Evolutionary conservation across 2,888 invertebrate genomes (phyloP), one percentile per base, ranked within the genome.

Genomic region (Eupelmus urozonus): DNA sequence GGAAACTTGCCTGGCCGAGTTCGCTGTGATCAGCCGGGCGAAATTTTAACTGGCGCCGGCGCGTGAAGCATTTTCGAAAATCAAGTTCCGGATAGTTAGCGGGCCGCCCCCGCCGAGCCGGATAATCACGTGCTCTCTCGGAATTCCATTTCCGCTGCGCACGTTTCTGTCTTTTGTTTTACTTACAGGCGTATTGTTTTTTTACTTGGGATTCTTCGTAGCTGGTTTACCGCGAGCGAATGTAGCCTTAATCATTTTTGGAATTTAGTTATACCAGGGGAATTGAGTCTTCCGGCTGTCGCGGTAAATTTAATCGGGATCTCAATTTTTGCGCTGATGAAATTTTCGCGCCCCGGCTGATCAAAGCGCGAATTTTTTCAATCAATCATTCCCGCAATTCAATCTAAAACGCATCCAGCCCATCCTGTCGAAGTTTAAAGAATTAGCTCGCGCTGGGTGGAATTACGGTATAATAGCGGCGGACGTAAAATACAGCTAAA

Each of bases 31-130:
- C 27, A 69, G 18, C 60, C n/a, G n/a, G n/a, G 25, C 25, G 49
- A 69, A 69, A 78, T 78, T 78, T 78, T 63, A 74, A 65, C 57
- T 62, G 53, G 20, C 16, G 16, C 27, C n/a, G n/a, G 57, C 57
- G 20, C 51, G 25, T n/a, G 62, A 78, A 67, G 72, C 55, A 67
- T 78, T 73, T 62, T 53, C 42, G 60, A 62, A 66, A 71, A 70
- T 71, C 51, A 63, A 69, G 76, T 62, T 69, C 55, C 16, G n/a
- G 40, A 69, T 76, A 70, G 66, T 66, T 74, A 34, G 25, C 20
- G 25, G 23, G n/a, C 23, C 11, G n/a, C 23, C 11, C n/a, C 2
- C 18, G n/a, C 25, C 11, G 2, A 16, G 7, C 40, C 51, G 34
- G 27, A 18, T 29, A 29, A 63, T 72, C 63, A 40, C 63, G 34